A percentile compares a stretch with the other conserved stretches of the same genome.
Conservation (phyloP, 2,888 invertebrate genomes). For the Trichacis sp. region DNA sequence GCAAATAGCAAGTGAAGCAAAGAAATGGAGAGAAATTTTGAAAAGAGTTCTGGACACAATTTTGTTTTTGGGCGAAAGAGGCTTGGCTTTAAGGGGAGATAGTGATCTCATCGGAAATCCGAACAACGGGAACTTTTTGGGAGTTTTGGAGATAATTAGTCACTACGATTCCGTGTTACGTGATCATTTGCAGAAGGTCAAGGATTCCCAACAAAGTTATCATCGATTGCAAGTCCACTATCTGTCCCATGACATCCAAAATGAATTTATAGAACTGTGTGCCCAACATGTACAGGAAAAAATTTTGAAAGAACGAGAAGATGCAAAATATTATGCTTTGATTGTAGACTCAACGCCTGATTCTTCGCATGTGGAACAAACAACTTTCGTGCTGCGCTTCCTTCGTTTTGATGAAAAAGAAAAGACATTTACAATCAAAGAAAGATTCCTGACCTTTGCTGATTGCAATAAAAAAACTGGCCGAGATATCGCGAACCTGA, state of each 20-base stretch:
- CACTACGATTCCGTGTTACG: constrained; percentile 36
- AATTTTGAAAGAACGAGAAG: constrained; percentile 7
- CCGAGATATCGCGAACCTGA: not conserved
- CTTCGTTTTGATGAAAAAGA: not conserved
- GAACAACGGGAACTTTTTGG: constrained; percentile 17
- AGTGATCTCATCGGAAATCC: constrained; percentile 11
- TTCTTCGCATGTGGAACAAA: constrained; percentile 14
- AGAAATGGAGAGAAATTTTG: constrained; percentile 11
- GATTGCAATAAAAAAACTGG: constrained; percentile 6
- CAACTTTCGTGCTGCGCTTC: constrained; percentile 9
- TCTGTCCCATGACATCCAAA: constrained; percentile 9
- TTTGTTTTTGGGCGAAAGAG: constrained; percentile 2
- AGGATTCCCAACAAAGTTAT: not conserved
- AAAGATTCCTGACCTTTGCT: not conserved
- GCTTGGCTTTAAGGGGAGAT: too few species aligned
- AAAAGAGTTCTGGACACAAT: constrained; percentile 8
- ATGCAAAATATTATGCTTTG: constrained; percentile 4
- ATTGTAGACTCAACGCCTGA: constrained; percentile 10
- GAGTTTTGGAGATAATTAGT: constrained; percentile 14
- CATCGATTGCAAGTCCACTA: constrained; percentile 12
- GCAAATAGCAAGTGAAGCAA: constrained; percentile 7
- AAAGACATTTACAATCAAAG: not conserved
- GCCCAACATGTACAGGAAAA: not conserved
- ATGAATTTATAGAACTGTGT: constrained; percentile 13
- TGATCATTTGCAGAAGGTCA: constrained; percentile 27